Percentiles rank a stretch among this genome's conserved stretches.
Evolutionary conservation across 2,888 invertebrate genomes (phyloP).

Genomic region (Pollenia griseotomentosa): DNA sequence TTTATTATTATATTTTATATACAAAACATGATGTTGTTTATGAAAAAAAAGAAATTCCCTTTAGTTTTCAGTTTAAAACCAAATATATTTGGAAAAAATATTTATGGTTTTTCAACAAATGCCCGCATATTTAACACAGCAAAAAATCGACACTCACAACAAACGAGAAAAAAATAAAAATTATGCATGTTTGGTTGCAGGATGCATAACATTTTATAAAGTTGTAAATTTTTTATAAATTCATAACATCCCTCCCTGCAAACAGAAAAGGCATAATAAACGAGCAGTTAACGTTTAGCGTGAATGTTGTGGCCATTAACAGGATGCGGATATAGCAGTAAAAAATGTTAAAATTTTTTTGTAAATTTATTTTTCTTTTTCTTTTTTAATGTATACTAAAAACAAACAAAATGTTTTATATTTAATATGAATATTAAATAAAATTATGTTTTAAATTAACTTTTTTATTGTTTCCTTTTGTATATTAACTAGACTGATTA

Average conservation of each 20-base stretch:
- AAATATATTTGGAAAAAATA: background rate
- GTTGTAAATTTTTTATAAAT: background rate
- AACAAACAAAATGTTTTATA: constrained; percentile 30
- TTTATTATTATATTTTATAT: background rate
- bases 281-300: constrained; percentile 20
- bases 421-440: constrained; percentile 31
- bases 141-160: background rate
- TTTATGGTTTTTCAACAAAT: background rate
- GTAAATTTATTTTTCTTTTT: background rate
- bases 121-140: background rate
- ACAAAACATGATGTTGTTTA: constrained; percentile 3
- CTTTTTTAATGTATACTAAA: constrained; percentile 1
- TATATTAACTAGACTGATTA: constrained; percentile 34
- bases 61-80: background rate
- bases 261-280: background rate
- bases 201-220: background rate
- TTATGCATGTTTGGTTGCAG: background rate
- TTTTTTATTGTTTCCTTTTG: constrained; percentile 9
- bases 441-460: background rate
- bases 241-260: background rate
- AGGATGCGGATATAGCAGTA: constrained; percentile 10
- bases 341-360: constrained; percentile 8
- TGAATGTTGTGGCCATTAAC: constrained; percentile 50
- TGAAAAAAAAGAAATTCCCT: background rate
- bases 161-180: background rate